These are phyloP conservation scores for Thaleichthys pacificus DNA, from an alignment of 2,797 vertebrate species.

Conservation along the genomic window DNA sequence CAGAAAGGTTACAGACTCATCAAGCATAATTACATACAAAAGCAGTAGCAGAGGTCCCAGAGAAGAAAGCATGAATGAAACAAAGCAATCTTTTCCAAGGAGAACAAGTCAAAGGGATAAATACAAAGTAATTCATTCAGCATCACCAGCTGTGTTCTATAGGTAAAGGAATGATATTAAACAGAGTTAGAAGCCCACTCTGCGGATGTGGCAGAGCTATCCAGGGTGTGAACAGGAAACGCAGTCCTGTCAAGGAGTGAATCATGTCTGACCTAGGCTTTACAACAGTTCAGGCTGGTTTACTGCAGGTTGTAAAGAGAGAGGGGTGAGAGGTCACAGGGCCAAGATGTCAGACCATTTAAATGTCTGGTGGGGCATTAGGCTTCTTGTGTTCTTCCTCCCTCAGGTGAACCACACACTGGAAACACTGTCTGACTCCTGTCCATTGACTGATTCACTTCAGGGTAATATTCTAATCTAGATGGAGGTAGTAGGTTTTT, in stretches of 20 bases:
- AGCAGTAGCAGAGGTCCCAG: not conserved
- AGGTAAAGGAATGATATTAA: not conserved
- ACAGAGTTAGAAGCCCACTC: not conserved
- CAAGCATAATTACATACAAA: not conserved
- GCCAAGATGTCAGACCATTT: conserved; percentile 34
- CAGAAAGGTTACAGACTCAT: not conserved
- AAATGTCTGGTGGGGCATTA: conserved; percentile 39
- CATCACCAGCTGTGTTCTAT: not conserved
- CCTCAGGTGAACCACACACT: not conserved
- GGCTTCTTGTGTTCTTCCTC: conserved; percentile 6
- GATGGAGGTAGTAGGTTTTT: not conserved
- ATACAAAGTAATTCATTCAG: not conserved
- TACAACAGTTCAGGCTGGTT: conserved; percentile 56
- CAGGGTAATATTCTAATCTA: not conserved
- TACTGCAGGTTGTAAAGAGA: conserved; percentile 63
- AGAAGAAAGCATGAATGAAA: not conserved
- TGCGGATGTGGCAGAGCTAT: not conserved
- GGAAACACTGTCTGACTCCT: not conserved
- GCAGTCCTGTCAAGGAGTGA: conserved; percentile 35
- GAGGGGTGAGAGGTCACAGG: conserved; percentile 52
- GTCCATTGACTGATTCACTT: not conserved
- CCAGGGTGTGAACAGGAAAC: not conserved
- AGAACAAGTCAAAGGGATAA: not conserved
- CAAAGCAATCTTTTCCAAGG: not conserved
- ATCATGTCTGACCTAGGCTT: conserved; percentile 61